These are phyloP conservation scores for Hydrotaea cyrtoneurina DNA, from an alignment of 2,888 invertebrate genomes.

Conservation along the genomic window DNA sequence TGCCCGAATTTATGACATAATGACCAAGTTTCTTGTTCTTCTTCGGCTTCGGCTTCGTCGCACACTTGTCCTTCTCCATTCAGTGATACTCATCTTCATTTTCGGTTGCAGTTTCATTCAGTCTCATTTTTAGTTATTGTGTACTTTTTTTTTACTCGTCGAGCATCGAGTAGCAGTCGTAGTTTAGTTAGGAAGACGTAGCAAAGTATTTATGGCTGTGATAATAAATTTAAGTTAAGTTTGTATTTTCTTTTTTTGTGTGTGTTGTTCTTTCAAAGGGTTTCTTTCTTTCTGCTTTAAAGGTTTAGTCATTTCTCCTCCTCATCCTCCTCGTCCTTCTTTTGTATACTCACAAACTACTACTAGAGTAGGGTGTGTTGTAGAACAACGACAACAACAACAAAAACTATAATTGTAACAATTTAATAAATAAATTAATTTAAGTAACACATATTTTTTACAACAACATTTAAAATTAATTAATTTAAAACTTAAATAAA, in stretches of 20 bases:
- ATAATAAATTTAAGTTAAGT: constrained; percentile 63
- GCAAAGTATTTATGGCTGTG: constrained; percentile 63
- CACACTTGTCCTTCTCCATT: background rate
- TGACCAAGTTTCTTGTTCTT: background rate
- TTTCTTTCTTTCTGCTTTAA: constrained; percentile 8
- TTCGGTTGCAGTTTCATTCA: constrained; percentile 25
- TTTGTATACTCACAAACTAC: constrained; percentile 25
- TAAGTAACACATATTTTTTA: constrained; percentile 52
- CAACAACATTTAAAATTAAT: constrained; percentile 53
- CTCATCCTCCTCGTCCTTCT: constrained; percentile 7
- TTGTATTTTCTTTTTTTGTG: background rate
- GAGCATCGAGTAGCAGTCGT: constrained; percentile 18
- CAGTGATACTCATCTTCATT: constrained; percentile 21
- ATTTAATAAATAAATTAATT: constrained; percentile 56
- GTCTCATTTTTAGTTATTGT: background rate
- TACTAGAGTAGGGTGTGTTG: background rate
- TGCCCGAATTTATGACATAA: constrained; percentile 49
- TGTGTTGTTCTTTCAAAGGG: constrained; percentile 24
- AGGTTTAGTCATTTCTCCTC: constrained; percentile 28
- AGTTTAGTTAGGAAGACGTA: constrained; percentile 9
- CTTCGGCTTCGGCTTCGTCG: too few relatives aligned
- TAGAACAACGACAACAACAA: constrained; percentile 24
- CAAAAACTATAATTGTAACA: constrained; percentile 56
- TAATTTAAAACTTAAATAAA: constrained; percentile 26
- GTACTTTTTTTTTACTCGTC: background rate